Conservation (phyloP, 2,113 vertebrate genomes). For the Platycercus adscitus region DNA sequence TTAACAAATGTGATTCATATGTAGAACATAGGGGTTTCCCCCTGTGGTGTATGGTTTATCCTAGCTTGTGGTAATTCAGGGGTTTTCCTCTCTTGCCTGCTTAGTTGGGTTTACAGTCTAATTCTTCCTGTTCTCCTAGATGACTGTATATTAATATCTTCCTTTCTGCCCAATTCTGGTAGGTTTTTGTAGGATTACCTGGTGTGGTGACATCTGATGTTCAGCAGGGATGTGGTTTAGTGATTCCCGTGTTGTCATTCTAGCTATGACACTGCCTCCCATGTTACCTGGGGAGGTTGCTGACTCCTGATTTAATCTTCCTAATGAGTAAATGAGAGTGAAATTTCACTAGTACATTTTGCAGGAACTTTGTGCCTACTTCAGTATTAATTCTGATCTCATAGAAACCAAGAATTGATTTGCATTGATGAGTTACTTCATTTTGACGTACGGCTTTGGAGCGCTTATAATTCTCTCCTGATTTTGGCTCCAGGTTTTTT, state of each 20-base stretch:
- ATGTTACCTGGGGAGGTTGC: neutral
- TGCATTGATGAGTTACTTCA: neutral
- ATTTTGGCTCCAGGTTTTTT: neutral
- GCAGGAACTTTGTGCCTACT: neutral
- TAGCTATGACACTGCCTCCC: constrained; percentile 33
- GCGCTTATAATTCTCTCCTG: neutral
- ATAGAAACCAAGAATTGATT: constrained; percentile 39
- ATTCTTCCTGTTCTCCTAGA: constrained; percentile 8
- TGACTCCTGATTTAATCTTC: constrained; percentile 37
- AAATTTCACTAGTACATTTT: neutral
- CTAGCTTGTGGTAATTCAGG: constrained; percentile 25
- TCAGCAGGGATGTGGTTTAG: constrained; percentile 15
- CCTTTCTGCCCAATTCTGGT: neutral
- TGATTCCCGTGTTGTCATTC: constrained; percentile 49
- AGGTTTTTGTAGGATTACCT: constrained; percentile 20
- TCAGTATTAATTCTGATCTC: constrained; percentile 13
- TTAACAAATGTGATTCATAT: constrained; percentile 37
- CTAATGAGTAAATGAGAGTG: constrained; percentile 11
- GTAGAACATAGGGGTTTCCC: constrained; percentile 30
- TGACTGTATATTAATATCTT: neutral
- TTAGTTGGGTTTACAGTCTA: neutral
- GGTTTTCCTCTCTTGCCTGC: constrained; percentile 17
- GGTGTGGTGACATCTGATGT: neutral
- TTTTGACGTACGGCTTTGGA: neutral
- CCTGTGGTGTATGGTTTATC: neutral